These are phyloP conservation scores for Premnoplex brunnescens DNA, from an alignment of 2,797 vertebrate genomes.

Conservation along the genomic window DNA sequence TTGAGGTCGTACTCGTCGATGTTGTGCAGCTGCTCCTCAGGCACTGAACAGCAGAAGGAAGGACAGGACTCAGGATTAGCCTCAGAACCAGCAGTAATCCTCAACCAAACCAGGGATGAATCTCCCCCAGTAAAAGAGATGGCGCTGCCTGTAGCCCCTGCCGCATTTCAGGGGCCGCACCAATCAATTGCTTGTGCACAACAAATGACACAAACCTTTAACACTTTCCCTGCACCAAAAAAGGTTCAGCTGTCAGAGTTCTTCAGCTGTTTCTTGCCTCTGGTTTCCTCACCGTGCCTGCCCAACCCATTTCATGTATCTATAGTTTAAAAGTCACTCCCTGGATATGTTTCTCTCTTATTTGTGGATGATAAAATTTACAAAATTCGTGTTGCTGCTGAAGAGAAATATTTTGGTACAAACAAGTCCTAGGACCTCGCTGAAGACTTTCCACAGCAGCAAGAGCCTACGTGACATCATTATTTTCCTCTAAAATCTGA, in stretches of 20 bases:
- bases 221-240: not conserved
- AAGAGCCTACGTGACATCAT: rapidly evolving
- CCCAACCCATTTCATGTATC: not conserved
- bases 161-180: not conserved
- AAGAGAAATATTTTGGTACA: not conserved
- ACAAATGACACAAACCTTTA: not conserved
- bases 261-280: not conserved
- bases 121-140: not conserved
- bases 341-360: not conserved
- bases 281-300: not conserved
- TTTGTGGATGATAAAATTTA: not conserved
- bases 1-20: slow-evolving; percentile 95
- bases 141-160: rapidly evolving
- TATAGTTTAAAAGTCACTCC: not conserved
- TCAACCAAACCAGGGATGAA: not conserved
- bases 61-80: not conserved
- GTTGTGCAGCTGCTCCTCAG: slow-evolving; percentile 89
- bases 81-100: not conserved
- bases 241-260: not conserved
- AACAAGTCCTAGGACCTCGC: not conserved
- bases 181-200: not conserved
- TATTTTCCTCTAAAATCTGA: not conserved
- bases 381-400: not conserved
- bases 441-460: not conserved
- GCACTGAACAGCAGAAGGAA: slow-evolving; percentile 75